Evolutionary conservation across 1,140 invertebrate genomes (phyloP), one percentile per base, ranked within the genome.

Genomic region (Drosophila melanogaster): DNA sequence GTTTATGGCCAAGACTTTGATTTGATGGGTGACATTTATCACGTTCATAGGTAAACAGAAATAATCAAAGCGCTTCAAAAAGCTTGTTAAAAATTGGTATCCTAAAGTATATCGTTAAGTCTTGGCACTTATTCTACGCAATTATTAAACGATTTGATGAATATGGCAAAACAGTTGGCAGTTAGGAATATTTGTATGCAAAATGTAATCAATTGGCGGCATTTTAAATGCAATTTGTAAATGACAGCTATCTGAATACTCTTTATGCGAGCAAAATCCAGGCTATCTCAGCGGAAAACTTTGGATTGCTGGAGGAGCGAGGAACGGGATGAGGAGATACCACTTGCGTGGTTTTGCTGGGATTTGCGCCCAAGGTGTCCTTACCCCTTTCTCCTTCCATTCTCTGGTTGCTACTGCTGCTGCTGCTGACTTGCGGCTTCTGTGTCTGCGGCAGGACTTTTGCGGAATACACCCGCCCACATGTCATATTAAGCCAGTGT

Each of bases 401-500:
- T 30, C 35, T 30, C 46, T 33, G 51, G 30, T 44, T 37, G 11
- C 12, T 14, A 3, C 70, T 71, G 64, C 57, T 83, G 69, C 58
- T 69, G 79, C 65, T 55, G 64, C 65, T 79, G 75, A 87, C 81
- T 87, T 87, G 81, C 72, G 81, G 78, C 77, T 66, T 26, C 38
- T 41, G 78, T 89, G 58, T 83, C 46, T 83, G 81, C 50, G 76
- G 71, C 79, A 51, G 65, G 56, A 55, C 51, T 49, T 40, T 33
- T 50, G 43, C 49, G 43, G 33, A 47, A 71, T 17, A 24, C 46
- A 64, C 12, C 47, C 62, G 14, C 47, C 58, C 69, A 75, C 62
- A 70, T 87, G 74, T 86, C 81, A 79, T 86, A 86, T 86, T 87
- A 87, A 81, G 83, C 79, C 76, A 87, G 66, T 87, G 83, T 59